Evolutionary conservation across 1,140 invertebrate genomes (phyloP).

Genomic region (Drosophila simulans): DNA sequence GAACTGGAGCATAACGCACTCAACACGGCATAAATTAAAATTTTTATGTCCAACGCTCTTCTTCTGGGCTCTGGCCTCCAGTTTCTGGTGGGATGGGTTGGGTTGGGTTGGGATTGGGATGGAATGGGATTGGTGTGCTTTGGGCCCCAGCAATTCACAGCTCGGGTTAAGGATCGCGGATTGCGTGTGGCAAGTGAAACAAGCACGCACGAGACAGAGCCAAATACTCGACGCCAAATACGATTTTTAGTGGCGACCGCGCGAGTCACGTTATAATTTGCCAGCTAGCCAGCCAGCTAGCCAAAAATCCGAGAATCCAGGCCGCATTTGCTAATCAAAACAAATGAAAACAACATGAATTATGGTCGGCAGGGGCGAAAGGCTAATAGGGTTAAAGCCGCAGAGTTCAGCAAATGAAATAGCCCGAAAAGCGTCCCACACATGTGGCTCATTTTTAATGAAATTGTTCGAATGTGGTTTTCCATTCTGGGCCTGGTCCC

Average conservation of each 20-base stretch:
- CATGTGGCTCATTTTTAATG: slow-evolving; percentile 62
- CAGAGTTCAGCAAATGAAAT: slow-evolving; percentile 64
- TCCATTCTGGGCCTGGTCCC: slow-evolving; percentile 13
- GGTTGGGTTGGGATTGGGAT: too few relatives aligned
- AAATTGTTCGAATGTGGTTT: slow-evolving; percentile 71
- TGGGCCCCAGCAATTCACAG: slow-evolving; percentile 54
- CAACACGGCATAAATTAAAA: slow-evolving; percentile 82
- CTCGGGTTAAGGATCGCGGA: slow-evolving; percentile 40
- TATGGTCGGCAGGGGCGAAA: slow-evolving; percentile 53
- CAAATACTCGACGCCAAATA: slow-evolving; percentile 46
- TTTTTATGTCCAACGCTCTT: slow-evolving; percentile 47
- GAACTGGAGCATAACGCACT: slow-evolving; percentile 80
- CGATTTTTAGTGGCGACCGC: slow-evolving; percentile 68
- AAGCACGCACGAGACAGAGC: slow-evolving; percentile 66
- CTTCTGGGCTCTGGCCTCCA: not conserved
- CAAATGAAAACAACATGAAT: slow-evolving; percentile 81
- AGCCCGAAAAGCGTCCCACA: slow-evolving; percentile 40
- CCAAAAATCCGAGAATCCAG: slow-evolving; percentile 37
- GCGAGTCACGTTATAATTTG: slow-evolving; percentile 74
- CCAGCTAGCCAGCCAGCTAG: slow-evolving; percentile 28
- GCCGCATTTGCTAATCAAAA: slow-evolving; percentile 77
- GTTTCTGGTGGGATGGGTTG: not conserved
- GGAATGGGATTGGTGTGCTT: slow-evolving; percentile 14
- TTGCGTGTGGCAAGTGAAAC: slow-evolving; percentile 71
- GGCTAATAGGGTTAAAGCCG: slow-evolving; percentile 78